phyloP scores from a whole-genome alignment of 2,113 vertebrate genomes.

The Morone chrysops region DNA sequence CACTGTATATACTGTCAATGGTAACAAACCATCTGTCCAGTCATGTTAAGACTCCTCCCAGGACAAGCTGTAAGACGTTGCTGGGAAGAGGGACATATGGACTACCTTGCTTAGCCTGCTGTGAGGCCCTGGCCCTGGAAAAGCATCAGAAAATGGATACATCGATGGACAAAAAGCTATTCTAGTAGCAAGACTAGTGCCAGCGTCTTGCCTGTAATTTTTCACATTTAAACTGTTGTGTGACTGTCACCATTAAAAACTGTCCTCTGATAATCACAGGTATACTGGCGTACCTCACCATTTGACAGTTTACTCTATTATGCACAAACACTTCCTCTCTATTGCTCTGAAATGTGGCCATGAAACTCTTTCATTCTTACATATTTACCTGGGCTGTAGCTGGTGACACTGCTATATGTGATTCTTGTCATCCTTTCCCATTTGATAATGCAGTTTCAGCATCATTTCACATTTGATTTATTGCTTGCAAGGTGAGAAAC shows the following conservation, averaged over 20 bases:
- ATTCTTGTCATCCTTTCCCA: slow-evolving; percentile 24
- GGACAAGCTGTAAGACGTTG: neutral
- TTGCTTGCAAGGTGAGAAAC: slow-evolving; percentile 57
- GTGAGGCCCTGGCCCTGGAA: neutral
- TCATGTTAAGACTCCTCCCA: neutral
- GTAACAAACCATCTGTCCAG: too few relatives aligned
- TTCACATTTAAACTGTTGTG: neutral
- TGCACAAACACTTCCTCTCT: neutral
- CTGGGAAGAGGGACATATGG: neutral
- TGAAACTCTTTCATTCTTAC: slow-evolving; percentile 45
- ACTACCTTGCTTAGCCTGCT: neutral
- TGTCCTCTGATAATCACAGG: neutral
- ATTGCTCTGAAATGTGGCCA: slow-evolving; percentile 10
- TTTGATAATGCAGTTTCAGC: slow-evolving; percentile 54
- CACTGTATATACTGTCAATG: too few relatives aligned
- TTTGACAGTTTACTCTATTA: slow-evolving; percentile 19
- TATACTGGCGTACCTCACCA: neutral
- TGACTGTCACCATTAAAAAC: slow-evolving; percentile 10
- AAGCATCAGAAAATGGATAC: neutral
- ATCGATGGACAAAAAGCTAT: neutral
- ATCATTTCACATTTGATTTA: slow-evolving; percentile 69
- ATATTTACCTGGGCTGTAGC: slow-evolving; percentile 27
- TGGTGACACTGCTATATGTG: slow-evolving; percentile 25
- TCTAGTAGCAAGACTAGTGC: neutral
- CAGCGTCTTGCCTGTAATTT: slow-evolving; percentile 3